Base-by-base conservation (phyloP, 23 tunicate species). In the Trididemnum nubilum region DNA sequence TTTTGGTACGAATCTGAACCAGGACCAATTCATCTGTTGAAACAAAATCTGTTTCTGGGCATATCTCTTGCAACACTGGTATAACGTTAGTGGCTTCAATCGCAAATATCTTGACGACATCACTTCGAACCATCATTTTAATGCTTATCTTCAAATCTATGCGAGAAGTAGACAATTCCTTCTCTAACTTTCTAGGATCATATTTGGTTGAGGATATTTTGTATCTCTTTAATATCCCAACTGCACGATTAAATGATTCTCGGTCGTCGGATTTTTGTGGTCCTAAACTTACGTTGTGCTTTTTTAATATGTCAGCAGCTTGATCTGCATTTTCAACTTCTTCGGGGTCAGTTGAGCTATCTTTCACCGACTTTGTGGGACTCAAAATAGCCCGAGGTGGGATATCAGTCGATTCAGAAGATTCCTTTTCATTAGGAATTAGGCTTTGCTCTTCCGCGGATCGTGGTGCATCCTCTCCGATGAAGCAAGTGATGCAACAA, bases 401-500 rank as follows among this genome's bases (percentile, higher is more conserved):
- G 4, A 4, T 36, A 58, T 71, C 61, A 29, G 59, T n/a, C 52
- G 85, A 26, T 33, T 54, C 71, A 1, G 85, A 29, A 0, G 83
- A 1, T 29, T 35, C 73, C 0, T 21, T 58, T 9, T 79, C 83
- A 31, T 57, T 52, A 23, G 38, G 29, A 34, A 84, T 88, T 36
- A 87, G 36, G 21, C 80, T 64, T 5, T 79, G 37, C 35, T 80
- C 73, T 64, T 88, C 93, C 25, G 80, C 79, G 2, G 79, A 59
- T 28, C 84, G 73, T 9, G 50, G 25, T 2, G 9, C 79, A 12
- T 82, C 80, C 28, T 92, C 85, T 2, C 98, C 94, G 72, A 85
- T 65, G n/a, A 82, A 35, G 72, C 93, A 93, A 23, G 89, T 85
- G 34, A 93, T 82, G 50, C 98, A 93, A 70, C 98, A 93, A 35